Evolutionary conservation across 2,888 invertebrate genomes (phyloP).

Genomic region (Drosophila borealis): DNA sequence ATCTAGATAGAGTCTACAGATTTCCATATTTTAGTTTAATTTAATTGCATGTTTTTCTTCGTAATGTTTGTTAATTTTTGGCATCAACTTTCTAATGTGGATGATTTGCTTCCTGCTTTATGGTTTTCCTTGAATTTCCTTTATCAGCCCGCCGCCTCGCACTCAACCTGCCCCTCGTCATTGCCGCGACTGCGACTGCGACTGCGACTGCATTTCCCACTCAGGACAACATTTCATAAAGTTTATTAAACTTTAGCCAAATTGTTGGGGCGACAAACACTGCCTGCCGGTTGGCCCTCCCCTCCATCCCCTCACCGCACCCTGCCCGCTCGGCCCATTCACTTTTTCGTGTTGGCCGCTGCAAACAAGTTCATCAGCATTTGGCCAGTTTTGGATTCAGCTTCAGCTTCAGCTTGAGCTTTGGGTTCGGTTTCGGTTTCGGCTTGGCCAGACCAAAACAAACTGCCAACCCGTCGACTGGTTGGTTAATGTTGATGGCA

Average conservation of each 20-base stretch:
- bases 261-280: constrained; percentile 66
- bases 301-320: not conserved
- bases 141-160: constrained; percentile 29
- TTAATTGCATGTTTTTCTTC: not conserved
- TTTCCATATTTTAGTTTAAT: no score
- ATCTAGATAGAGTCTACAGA: no score
- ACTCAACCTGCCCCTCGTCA: constrained; percentile 5
- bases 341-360: constrained; percentile 64
- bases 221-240: constrained; percentile 79
- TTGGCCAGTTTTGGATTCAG: constrained; percentile 50
- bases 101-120: constrained; percentile 54
- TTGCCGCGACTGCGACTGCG: constrained; percentile 41
- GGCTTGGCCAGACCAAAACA: constrained; percentile 49
- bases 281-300: constrained; percentile 11
- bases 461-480: constrained; percentile 52
- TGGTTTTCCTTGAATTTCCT: constrained; percentile 57
- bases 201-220: constrained; percentile 73
- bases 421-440: constrained; percentile 9
- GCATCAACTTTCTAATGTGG: constrained; percentile 62
- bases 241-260: constrained; percentile 80
- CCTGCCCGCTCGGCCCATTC: constrained; percentile 37
- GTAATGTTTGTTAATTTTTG: constrained; percentile 7
- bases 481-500: constrained; percentile 40
- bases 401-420: constrained; percentile 13
- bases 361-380: constrained; percentile 76